Percentiles rank a stretch among this genome's conserved stretches.
Evolutionary conservation across 2,797 vertebrate genomes (phyloP).

Genomic region (Enteromius argenteus): DNA sequence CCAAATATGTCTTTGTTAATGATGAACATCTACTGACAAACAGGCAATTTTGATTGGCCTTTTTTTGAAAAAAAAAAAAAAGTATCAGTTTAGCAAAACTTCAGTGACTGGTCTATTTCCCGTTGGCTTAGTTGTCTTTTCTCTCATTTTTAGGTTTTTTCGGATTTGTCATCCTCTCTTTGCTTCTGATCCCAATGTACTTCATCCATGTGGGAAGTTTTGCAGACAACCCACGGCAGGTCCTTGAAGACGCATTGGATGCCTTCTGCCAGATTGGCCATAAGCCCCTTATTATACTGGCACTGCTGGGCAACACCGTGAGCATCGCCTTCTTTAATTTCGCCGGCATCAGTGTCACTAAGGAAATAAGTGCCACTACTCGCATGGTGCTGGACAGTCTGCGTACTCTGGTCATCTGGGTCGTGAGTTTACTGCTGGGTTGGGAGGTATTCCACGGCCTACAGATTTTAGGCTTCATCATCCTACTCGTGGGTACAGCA

Average conservation of each 20-base stretch:
- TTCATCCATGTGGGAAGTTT: constrained; percentile 85
- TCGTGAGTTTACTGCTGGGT: constrained; percentile 84
- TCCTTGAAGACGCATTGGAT: constrained; percentile 87
- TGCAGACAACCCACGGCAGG: constrained; percentile 77
- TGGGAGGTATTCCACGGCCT: constrained; percentile 91
- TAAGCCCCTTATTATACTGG: constrained; percentile 85
- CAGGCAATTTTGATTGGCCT: not conserved
- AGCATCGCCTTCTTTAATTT: constrained; percentile 99
- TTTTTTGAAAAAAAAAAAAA: too few species aligned
- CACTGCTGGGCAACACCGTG: constrained; percentile 88
- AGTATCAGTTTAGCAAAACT: not conserved
- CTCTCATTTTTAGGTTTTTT: constrained; percentile 83
- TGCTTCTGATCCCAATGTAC: constrained; percentile 92
- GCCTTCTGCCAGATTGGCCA: constrained; percentile 92
- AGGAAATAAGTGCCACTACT: constrained; percentile 95
- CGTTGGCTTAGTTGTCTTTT: not conserved
- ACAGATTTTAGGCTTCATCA: constrained; percentile 88
- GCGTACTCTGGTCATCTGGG: constrained; percentile 91
- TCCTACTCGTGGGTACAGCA: constrained; percentile 83
- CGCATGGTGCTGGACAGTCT: constrained; percentile 97
- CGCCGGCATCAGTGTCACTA: constrained; percentile 94
- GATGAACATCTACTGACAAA: not conserved
- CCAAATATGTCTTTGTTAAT: not conserved
- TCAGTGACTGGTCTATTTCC: not conserved
- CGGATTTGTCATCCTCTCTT: constrained; percentile 86